Evolutionary conservation across 2,113 vertebrate genomes (phyloP).

Genomic region (Pelodiscus sinensis): DNA sequence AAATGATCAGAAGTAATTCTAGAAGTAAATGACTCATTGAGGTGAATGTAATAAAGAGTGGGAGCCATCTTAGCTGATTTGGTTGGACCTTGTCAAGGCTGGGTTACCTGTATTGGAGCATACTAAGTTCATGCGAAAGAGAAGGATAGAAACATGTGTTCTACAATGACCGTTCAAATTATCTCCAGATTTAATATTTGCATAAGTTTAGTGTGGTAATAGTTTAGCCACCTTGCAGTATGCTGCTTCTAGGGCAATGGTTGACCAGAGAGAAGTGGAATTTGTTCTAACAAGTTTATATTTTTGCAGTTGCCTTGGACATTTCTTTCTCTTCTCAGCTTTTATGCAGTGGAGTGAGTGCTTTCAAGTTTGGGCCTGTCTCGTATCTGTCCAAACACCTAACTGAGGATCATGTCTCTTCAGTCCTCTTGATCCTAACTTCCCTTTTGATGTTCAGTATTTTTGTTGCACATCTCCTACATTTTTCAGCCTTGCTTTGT

Average conservation of each 20-base stretch:
- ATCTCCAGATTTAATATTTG: background rate
- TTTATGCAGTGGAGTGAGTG: background rate
- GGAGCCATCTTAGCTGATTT: background rate
- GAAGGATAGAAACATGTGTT: conserved; percentile 4
- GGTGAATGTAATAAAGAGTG: background rate
- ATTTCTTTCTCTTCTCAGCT: background rate
- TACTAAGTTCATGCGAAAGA: background rate
- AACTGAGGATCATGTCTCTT: background rate
- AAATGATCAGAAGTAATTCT: conserved; percentile 11
- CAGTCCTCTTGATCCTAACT: background rate
- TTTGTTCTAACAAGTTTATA: background rate
- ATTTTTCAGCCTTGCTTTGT: background rate
- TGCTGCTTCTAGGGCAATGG: background rate
- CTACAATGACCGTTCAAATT: background rate
- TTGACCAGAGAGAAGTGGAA: background rate
- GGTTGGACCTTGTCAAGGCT: background rate
- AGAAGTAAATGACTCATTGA: conserved; percentile 6
- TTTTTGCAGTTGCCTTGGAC: background rate
- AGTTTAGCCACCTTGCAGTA: background rate
- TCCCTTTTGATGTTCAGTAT: background rate
- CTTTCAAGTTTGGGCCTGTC: accelerated
- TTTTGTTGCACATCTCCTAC: background rate
- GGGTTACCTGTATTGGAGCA: background rate
- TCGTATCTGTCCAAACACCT: background rate
- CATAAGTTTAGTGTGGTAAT: background rate